Base-by-base conservation (phyloP, 2,888 invertebrate species). In the Thecocarcelia acutangulata region DNA sequence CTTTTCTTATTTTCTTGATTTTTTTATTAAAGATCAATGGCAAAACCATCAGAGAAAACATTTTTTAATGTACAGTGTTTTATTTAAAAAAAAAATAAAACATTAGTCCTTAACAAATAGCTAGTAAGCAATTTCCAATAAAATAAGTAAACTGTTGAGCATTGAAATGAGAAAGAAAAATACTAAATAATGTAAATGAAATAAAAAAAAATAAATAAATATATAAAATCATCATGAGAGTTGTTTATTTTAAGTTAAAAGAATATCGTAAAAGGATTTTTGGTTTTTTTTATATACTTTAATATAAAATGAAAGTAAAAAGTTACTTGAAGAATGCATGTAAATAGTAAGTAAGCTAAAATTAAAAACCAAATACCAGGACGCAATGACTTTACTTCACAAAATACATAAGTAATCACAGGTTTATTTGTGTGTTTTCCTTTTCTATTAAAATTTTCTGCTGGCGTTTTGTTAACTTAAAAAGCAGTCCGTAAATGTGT, bases 31-130 rank as follows among this genome's bases (percentile, higher is more conserved):
- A 74, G 58, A 80, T 69, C 79, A 73, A 56, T 79, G 40, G 68
- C 37, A 63, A 73, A 73, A 11, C 52, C 84, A 82, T 85, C 84
- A 84, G 83, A 86, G 83, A 84, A 87, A 84, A 84, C 83, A 87
- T 86, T 86, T 86, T 33, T 84, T 86, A 87, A 86, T 87, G 85
- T 79, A 84, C 84, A 86, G 86, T 87, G 87, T 48, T 37, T n/a
- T 33, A 33, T 33, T 33, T 9, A 33, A 33, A 12, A 69, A 50
- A 68, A 33, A 13, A 61, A 12, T 40, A 64, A 48, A 40, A 33
- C 42, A n/a, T 33, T 21, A 68, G 37, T 54, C 17, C 37, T 19
- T 63, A 40, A 37, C 61, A 52, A 24, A 17, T n/a, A 15, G 46
- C 37, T 12, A 46, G 1, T 2, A n/a, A 33, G 33, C 9, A 33